Evolutionary conservation across 2,888 invertebrate genomes (phyloP).

Genomic region (Prenolepis imparis): DNA sequence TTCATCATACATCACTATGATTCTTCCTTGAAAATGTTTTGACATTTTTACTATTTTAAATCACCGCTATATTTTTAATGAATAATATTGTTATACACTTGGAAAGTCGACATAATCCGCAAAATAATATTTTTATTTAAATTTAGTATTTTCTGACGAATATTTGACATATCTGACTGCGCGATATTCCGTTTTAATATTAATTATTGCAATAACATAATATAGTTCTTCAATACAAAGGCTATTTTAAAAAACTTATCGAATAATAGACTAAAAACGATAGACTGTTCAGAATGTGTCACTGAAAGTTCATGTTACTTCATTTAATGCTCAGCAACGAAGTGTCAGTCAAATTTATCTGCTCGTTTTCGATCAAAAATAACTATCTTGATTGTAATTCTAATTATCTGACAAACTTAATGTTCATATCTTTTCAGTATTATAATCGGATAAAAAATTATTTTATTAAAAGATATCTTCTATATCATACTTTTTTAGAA

Average conservation of each 20-base stretch:
- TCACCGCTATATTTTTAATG: constrained; percentile 2
- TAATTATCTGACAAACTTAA: constrained; percentile 52
- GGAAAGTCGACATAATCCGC: neutral
- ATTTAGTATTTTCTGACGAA: constrained; percentile 2
- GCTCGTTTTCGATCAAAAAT: constrained; percentile 49
- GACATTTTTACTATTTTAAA: constrained; percentile 3
- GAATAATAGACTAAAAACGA: constrained; percentile 43
- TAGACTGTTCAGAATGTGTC: constrained; percentile 40
- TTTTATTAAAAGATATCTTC: constrained; percentile 30
- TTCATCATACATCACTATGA: neutral
- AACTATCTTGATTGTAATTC: constrained; percentile 54
- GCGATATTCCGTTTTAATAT: constrained; percentile 19
- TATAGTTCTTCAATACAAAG: constrained; percentile 35
- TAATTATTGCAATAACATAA: constrained; percentile 10
- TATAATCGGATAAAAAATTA: constrained; percentile 27
- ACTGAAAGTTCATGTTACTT: constrained; percentile 45
- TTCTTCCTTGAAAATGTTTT: neutral
- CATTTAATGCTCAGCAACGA: constrained; percentile 37
- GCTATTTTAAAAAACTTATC: constrained; percentile 44
- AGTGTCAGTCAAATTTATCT: constrained; percentile 55
- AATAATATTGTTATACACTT: constrained; percentile 6
- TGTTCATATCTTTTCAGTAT: constrained; percentile 4
- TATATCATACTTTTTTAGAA: constrained; percentile 11
- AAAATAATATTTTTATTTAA: constrained; percentile 26
- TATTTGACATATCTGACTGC: neutral